Evolutionary conservation across 1,140 invertebrate species (phyloP).

Genomic region (Tetramorium simillimum): DNA sequence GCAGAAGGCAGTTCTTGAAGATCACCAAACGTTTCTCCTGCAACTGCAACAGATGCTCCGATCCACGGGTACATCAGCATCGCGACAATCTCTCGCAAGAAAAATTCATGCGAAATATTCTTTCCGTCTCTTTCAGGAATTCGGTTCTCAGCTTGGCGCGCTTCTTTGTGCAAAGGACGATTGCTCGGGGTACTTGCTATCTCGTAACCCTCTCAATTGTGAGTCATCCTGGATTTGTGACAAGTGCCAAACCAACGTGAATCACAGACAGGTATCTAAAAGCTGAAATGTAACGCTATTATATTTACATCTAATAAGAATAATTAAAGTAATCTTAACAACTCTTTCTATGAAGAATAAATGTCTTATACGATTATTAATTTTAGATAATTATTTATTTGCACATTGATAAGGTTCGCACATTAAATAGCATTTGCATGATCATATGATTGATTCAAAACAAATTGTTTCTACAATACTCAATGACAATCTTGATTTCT

Average conservation of each 20-base stretch:
- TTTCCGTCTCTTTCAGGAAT: constrained; percentile 73
- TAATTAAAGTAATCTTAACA: not conserved
- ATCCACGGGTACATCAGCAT: constrained; percentile 86
- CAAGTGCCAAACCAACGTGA: constrained; percentile 70
- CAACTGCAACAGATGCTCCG: constrained; percentile 89
- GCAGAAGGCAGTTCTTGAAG: constrained; percentile 88
- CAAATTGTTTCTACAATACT: not conserved
- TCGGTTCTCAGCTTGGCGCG: constrained; percentile 75
- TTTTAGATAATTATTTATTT: not conserved
- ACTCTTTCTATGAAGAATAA: not conserved
- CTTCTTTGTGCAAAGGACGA: constrained; percentile 74
- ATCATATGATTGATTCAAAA: not conserved
- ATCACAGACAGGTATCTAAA: constrained; percentile 69
- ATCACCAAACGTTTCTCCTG: constrained; percentile 92
- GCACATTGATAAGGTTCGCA: not conserved
- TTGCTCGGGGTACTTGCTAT: constrained; percentile 74
- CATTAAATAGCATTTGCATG: not conserved
- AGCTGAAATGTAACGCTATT: not conserved
- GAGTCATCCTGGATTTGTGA: constrained; percentile 75
- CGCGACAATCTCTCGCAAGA: not conserved
- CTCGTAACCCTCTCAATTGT: constrained; percentile 68
- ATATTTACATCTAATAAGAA: not conserved
- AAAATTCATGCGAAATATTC: not conserved
- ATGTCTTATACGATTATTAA: not conserved
- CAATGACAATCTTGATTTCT: constrained; percentile 11